Evolutionary conservation across 2,113 vertebrate genomes (phyloP).

Genomic region (Rallus limicola): DNA sequence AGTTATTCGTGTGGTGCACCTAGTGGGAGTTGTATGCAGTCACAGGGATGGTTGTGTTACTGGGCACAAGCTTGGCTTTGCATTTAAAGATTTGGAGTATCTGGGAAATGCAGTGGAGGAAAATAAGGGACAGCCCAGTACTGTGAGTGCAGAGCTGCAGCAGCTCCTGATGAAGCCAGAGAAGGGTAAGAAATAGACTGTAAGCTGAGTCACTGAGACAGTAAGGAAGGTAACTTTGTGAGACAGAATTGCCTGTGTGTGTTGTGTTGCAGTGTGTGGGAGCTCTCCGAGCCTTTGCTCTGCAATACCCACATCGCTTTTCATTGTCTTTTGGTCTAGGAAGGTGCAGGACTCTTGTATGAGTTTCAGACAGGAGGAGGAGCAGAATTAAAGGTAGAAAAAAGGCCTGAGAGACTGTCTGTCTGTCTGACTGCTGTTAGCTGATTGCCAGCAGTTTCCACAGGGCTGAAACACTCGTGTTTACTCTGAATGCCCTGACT

Average conservation of each 20-base stretch:
- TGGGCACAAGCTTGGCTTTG: not conserved
- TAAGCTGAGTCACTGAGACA: not conserved
- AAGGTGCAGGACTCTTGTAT: not conserved
- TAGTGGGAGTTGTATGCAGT: not conserved
- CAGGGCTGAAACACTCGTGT: not conserved
- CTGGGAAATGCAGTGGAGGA: not conserved
- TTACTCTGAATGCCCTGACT: not conserved
- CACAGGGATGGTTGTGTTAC: rapidly evolving
- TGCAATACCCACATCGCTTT: not conserved
- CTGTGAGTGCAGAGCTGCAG: not conserved
- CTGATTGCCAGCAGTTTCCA: not conserved
- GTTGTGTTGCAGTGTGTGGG: not conserved
- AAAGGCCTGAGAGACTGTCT: not conserved
- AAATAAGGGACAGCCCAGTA: not conserved
- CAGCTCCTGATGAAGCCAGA: not conserved
- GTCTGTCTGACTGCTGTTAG: not conserved
- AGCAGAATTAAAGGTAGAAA: not conserved
- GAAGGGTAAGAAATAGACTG: not conserved
- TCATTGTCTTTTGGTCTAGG: not conserved
- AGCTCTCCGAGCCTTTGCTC: not conserved
- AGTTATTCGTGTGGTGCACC: not conserved
- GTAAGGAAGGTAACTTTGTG: not conserved
- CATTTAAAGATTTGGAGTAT: not conserved
- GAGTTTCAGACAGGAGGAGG: not conserved
- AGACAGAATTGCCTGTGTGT: not conserved